Percentiles rank a stretch among this genome's conserved stretches.
These are phyloP conservation scores for Saccostrea echinata DNA, from an alignment of 1,140 invertebrate genomes.

Conservation along the genomic window DNA sequence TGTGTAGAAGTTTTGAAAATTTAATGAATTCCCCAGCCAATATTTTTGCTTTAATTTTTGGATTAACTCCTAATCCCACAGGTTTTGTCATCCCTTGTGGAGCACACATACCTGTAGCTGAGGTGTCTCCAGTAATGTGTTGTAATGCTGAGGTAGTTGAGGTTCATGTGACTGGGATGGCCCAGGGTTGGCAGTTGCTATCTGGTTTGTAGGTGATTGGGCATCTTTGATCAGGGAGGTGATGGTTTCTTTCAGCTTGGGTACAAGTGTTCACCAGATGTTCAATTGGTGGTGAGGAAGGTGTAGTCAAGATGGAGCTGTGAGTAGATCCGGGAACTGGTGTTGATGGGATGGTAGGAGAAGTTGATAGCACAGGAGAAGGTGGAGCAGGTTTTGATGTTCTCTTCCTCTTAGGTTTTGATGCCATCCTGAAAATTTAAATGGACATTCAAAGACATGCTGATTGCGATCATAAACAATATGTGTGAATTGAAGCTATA, in stretches of 20 bases:
- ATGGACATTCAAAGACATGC: no score
- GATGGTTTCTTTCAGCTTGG: neutral
- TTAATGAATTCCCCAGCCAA: neutral
- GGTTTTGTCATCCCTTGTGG: no score
- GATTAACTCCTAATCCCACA: no score
- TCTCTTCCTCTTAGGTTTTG: no score
- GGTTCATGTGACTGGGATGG: neutral
- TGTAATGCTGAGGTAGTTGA: neutral
- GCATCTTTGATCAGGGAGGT: neutral
- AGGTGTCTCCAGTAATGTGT: no score
- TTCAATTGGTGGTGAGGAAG: neutral
- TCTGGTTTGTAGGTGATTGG: no score
- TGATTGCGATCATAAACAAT: no score
- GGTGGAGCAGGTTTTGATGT: neutral
- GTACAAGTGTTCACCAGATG: neutral
- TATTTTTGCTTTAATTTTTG: neutral
- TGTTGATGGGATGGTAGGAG: neutral
- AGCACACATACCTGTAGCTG: neutral
- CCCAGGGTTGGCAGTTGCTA: neutral
- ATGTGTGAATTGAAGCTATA: neutral
- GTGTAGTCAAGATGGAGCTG: no score
- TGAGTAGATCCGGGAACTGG: no score
- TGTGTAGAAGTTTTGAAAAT: neutral
- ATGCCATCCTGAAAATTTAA: neutral
- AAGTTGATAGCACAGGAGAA: neutral